A percentile compares a stretch with the other conserved stretches of the same genome.
Conservation (phyloP, 2,888 invertebrate species). For the Lithophane ornitopus region DNA sequence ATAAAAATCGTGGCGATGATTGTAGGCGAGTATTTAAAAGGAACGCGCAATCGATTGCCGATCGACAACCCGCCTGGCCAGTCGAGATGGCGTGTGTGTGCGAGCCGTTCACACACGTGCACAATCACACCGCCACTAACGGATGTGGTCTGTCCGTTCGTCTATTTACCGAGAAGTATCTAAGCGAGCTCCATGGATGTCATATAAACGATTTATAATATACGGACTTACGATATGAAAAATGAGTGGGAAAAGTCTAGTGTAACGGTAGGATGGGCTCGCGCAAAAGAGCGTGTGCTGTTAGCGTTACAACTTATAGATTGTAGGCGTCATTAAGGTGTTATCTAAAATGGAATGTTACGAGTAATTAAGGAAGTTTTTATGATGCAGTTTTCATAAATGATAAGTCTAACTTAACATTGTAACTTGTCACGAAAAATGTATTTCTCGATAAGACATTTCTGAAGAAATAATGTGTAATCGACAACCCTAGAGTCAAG, state of each 20-base stretch:
- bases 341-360: slow-evolving; percentile 42
- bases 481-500: slow-evolving; percentile 62
- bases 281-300: slow-evolving; percentile 65
- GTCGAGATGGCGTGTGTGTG: slow-evolving; percentile 69
- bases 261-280: slow-evolving; percentile 62
- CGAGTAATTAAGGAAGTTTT: slow-evolving; percentile 19
- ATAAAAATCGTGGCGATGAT: slow-evolving; percentile 71
- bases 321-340: slow-evolving; percentile 52
- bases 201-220: slow-evolving; percentile 72
- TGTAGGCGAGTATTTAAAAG: slow-evolving; percentile 78
- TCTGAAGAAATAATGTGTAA: slow-evolving; percentile 14
- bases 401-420: background rate
- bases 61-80: slow-evolving; percentile 78
- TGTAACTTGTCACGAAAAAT: background rate
- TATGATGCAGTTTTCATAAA: slow-evolving; percentile 26
- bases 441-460: background rate
- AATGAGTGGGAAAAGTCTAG: slow-evolving; percentile 69
- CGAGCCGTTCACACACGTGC: slow-evolving; percentile 63
- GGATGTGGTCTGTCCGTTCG: slow-evolving; percentile 80
- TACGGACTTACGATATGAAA: slow-evolving; percentile 61
- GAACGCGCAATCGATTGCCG: slow-evolving; percentile 84
- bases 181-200: slow-evolving; percentile 67
- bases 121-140: slow-evolving; percentile 71
- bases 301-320: slow-evolving; percentile 33
- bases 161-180: slow-evolving; percentile 73